These are phyloP conservation scores for Drosophila nigromelanica DNA, from an alignment of 1,140 invertebrate genomes.

Conservation along the genomic window DNA sequence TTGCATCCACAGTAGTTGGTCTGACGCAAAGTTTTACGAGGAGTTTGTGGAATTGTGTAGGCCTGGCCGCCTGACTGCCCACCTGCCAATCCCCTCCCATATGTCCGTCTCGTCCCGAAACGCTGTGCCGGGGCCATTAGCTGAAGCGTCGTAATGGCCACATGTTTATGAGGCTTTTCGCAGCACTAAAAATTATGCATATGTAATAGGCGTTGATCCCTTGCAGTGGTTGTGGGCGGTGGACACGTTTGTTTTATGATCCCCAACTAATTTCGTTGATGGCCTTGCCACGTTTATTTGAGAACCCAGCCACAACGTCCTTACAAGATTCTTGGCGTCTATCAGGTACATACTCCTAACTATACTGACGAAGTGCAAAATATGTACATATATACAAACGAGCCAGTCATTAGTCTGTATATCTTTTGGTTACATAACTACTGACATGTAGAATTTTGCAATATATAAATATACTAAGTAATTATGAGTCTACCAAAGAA, in stretches of 20 bases:
- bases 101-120: slow-evolving; percentile 16
- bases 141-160: slow-evolving; percentile 64
- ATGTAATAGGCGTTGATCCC: slow-evolving; percentile 45
- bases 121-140: slow-evolving; percentile 56
- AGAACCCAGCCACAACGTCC: neutral
- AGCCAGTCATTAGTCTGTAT: neutral
- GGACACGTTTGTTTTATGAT: slow-evolving; percentile 32
- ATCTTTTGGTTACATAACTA: too few relatives aligned
- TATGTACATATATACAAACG: neutral
- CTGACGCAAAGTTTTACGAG: slow-evolving; percentile 49
- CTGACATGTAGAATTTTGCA: too few relatives aligned
- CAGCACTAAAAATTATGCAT: slow-evolving; percentile 61
- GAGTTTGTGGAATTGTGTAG: slow-evolving; percentile 51
- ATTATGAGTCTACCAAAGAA: too few relatives aligned
- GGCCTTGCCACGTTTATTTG: slow-evolving; percentile 9
- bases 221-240: slow-evolving; percentile 48
- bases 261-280: slow-evolving; percentile 28
- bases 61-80: neutral
- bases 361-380: neutral
- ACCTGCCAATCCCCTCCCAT: neutral
- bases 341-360: neutral
- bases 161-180: slow-evolving; percentile 68
- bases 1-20: slow-evolving; percentile 46
- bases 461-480: too few relatives aligned
- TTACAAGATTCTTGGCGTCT: neutral